Percentiles rank a stretch among this genome's conserved stretches.
Conservation (phyloP, 2,888 invertebrate species). For the Synanthedon vespiformis region DNA sequence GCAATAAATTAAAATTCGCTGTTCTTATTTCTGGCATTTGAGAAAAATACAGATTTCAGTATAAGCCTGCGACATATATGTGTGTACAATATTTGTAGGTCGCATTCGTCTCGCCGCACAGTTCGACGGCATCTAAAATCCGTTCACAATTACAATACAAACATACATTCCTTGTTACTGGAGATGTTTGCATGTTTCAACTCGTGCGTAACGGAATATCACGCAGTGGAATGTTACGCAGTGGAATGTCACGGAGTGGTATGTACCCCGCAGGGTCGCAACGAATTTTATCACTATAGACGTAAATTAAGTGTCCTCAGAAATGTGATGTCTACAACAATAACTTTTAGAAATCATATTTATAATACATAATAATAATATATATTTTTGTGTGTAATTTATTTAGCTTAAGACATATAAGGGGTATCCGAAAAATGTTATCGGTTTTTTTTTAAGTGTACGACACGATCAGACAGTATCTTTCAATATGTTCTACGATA, state of each 20-base stretch:
- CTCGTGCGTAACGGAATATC: background rate
- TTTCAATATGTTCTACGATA: too few species aligned
- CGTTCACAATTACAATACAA: conserved; percentile 34
- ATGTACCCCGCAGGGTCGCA: conserved; percentile 36
- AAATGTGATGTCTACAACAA: conserved; percentile 68
- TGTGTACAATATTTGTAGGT: conserved; percentile 46
- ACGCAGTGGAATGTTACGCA: conserved; percentile 19
- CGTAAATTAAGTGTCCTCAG: conserved; percentile 55
- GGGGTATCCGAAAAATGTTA: conserved; percentile 62
- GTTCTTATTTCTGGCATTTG: too few species aligned
- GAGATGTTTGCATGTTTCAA: conserved; percentile 30
- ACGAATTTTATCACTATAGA: conserved; percentile 61
- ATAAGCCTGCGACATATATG: conserved; percentile 33
- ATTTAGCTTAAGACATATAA: conserved; percentile 48
- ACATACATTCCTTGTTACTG: conserved; percentile 45
- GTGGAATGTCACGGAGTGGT: background rate
- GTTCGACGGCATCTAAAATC: conserved; percentile 44
- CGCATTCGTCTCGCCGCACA: conserved; percentile 60
- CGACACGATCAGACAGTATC: too few species aligned
- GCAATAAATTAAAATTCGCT: too few species aligned
- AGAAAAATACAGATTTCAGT: too few species aligned
- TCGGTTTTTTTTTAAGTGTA: background rate
- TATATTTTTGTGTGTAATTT: conserved; percentile 66
- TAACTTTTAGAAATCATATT: conserved; percentile 48
- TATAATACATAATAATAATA: conserved; percentile 27